These are phyloP conservation scores for Lithophane ornitopus DNA, from an alignment of 2,888 invertebrate species.

Conservation along the genomic window DNA sequence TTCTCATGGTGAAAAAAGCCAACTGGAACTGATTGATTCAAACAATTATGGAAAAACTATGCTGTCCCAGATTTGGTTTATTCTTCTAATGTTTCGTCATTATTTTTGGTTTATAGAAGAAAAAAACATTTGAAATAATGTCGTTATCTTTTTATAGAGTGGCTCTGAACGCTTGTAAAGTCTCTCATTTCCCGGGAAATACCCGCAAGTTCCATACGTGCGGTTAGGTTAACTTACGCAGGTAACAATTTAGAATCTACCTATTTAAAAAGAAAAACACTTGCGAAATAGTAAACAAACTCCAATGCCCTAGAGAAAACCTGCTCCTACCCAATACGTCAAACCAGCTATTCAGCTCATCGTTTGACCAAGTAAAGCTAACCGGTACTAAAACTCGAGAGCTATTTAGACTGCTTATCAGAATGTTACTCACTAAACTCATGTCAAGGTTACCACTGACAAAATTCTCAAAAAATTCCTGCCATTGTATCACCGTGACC, in stretches of 20 bases:
- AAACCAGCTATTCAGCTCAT: constrained; percentile 21
- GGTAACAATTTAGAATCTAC: no score
- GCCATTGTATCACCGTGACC: constrained; percentile 58
- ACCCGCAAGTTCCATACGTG: no score
- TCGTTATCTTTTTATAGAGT: no score
- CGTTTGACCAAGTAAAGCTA: constrained; percentile 38
- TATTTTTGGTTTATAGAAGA: no score
- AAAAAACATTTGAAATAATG: no score
- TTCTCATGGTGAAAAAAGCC: constrained; percentile 47
- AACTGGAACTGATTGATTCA: constrained; percentile 38
- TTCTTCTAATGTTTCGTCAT: not conserved
- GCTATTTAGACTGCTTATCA: constrained; percentile 39
- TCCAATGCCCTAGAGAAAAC: constrained; percentile 21
- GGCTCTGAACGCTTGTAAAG: no score
- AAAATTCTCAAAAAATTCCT: constrained; percentile 48
- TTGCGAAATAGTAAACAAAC: not conserved
- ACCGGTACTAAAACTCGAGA: constrained; percentile 21
- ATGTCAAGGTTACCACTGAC: constrained; percentile 58
- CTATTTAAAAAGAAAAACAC: not conserved
- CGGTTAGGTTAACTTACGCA: no score
- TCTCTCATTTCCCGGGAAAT: no score
- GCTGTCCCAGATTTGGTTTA: not conserved
- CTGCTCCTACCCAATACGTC: constrained; percentile 9
- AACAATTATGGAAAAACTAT: constrained; percentile 6
- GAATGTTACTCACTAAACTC: constrained; percentile 22